phyloP scores from a whole-genome alignment of 2,888 invertebrate species.

The Chloroclystis v-ata region DNA sequence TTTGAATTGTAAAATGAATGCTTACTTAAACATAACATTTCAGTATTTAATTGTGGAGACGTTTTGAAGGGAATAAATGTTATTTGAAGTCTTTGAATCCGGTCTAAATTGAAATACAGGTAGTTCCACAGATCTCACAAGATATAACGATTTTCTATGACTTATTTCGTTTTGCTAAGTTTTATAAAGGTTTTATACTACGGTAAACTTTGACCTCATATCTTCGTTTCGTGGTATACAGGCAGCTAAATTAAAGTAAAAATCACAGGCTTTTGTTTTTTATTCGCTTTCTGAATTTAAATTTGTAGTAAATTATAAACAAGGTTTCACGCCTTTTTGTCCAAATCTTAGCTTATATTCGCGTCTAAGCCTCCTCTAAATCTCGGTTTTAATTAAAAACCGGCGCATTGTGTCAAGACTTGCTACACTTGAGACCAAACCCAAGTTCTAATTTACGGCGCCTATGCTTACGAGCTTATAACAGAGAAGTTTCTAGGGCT shows the following conservation, averaged over 20 bases:
- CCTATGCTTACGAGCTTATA: conserved; percentile 31
- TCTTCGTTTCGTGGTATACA: too few relatives aligned
- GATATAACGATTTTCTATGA: too few relatives aligned
- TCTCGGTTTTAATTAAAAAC: conserved; percentile 47
- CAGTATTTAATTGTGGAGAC: neutral
- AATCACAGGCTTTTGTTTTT: neutral
- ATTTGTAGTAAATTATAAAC: too few relatives aligned
- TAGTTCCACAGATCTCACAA: too few relatives aligned
- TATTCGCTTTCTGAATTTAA: neutral
- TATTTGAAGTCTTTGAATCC: too few relatives aligned
- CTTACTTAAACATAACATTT: neutral
- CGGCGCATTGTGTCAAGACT: conserved; percentile 51
- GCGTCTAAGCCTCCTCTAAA: conserved; percentile 15
- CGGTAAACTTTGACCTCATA: too few relatives aligned
- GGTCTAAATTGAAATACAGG: too few relatives aligned
- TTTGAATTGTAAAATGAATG: conserved; percentile 6
- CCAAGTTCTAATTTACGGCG: conserved; percentile 53
- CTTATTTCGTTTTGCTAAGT: too few relatives aligned
- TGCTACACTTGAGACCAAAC: conserved; percentile 13
- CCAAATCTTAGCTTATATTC: neutral
- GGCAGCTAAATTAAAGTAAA: too few relatives aligned
- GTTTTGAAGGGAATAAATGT: too few relatives aligned
- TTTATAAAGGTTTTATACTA: too few relatives aligned
- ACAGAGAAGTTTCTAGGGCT: conserved; percentile 36
- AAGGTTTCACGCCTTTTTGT: too few relatives aligned